Evolutionary conservation across 23 tunicate species (phyloP), one percentile per base, ranked within the genome.

Genomic region (Oikopleura vanhoeffeni): DNA sequence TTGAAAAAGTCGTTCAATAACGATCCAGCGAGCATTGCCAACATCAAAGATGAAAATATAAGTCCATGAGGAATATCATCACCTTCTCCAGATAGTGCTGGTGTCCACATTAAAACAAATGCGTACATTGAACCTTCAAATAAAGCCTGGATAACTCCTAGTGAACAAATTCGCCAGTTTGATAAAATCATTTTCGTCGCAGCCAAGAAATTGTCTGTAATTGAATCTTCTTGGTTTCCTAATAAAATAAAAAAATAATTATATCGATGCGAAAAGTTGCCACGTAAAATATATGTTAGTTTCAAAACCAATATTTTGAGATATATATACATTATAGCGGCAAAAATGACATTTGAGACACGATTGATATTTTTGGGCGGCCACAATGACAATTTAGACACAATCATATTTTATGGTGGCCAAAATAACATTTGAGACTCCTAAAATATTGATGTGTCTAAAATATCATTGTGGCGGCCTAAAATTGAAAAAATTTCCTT

Each of bases 81-180:
- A 38, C 87, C 76, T 36, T 57, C 64, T n/a, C 71, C 71, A 1
- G 93, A 83, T 8, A 89, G 83, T 1, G 89, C 87, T 1, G 93
- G 93, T 3, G 93, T 89, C 93, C 93, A 89, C 57, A 87, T 85
- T 32, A 89, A 49, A 41, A 89, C 89, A 83, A 89, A 89, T 1
- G 87, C 85, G 41, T 89, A 89, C 93, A 89, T 89, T 30, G 93
- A 49, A 30, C 93, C 89, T 41, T 89, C 93, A 67, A 89, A 89
- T 24, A 89, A 77, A 0, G 93, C 58, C 64, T 89, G 93, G 39
- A 87, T 76, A 28, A 89, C 0, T 8, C 93, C 93, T 27, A 89
- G 86, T 1, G 85, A 32, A 3, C 88, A 83, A 1, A 89, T 67
- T 83, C 85, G 88, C 33, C 76, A 79, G 39, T 87, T 13, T 33